phyloP scores from a whole-genome alignment of 2,888 invertebrate genomes.

The Epistrophe grossulariae region DNA sequence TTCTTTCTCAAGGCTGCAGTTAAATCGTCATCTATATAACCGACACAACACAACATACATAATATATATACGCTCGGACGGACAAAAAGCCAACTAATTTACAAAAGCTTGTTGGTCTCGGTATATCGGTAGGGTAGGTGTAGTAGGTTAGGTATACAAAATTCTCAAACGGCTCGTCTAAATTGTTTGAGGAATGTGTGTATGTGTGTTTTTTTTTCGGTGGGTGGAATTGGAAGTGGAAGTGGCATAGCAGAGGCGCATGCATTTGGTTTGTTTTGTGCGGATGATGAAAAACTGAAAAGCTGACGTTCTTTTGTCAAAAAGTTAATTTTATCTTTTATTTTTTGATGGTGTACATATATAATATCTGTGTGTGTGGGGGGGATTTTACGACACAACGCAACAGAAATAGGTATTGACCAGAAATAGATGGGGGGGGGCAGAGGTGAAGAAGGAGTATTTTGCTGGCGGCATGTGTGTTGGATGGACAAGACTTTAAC shows the following conservation, averaged over 20 bases:
- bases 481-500: constrained; percentile 58
- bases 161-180: constrained; percentile 12
- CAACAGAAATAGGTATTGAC: constrained; percentile 1
- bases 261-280: constrained; percentile 44
- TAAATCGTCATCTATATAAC: constrained; percentile 68
- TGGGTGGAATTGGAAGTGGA: constrained; percentile 35
- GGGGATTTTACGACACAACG: constrained; percentile 24
- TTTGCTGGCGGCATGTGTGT: constrained; percentile 18
- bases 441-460: constrained; percentile 16
- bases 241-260: constrained; percentile 19
- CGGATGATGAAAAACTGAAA: constrained; percentile 60
- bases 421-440: not conserved
- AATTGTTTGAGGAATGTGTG: constrained; percentile 28
- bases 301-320: constrained; percentile 73
- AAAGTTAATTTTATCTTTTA: constrained; percentile 74
- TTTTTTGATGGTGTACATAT: not conserved
- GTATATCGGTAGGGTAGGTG: not conserved
- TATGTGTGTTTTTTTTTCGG: constrained; percentile 10
- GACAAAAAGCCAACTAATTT: constrained; percentile 74
- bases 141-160: no score
- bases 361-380: not conserved
- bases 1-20: constrained; percentile 73
- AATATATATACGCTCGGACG: not conserved
- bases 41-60: constrained; percentile 1
- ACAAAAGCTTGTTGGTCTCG: constrained; percentile 58